Evolutionary conservation across 2,113 vertebrate genomes (phyloP).

Genomic region (Protobothrops flavoviridis): DNA sequence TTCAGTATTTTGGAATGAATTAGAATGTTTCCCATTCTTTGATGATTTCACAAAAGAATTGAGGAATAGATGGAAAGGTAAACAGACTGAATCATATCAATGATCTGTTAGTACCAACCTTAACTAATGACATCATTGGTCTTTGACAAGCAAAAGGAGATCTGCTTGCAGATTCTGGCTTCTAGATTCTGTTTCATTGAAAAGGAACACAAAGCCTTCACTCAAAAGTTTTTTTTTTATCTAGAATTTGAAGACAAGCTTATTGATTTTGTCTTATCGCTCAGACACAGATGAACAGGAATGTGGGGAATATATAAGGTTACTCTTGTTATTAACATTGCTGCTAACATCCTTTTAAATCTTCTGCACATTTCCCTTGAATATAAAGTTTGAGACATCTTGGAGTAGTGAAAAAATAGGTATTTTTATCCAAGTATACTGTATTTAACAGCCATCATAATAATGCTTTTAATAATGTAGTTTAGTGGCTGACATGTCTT

Average conservation of each 20-base stretch:
- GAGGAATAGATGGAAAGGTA: not conserved
- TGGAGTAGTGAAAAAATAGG: not conserved
- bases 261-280: not conserved
- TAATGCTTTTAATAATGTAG: not conserved
- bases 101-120: not conserved
- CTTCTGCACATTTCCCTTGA: not conserved
- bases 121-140: not conserved
- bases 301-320: not conserved
- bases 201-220: not conserved
- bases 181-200: not conserved
- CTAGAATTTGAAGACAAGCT: not conserved
- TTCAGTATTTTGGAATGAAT: not conserved
- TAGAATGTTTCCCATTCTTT: not conserved
- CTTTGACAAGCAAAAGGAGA: not conserved
- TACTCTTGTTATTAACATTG: not conserved
- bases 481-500: not conserved
- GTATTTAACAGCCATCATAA: not conserved
- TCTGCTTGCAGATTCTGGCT: not conserved
- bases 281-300: not conserved
- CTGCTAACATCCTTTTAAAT: not conserved
- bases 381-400: not conserved
- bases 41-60: not conserved
- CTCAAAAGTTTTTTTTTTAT: not conserved
- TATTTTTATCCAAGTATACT: not conserved
- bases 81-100: not conserved